Evolutionary conservation across 2,888 invertebrate species (phyloP), one percentile per base, ranked within the genome.

Genomic region (Tenthredo livida): DNA sequence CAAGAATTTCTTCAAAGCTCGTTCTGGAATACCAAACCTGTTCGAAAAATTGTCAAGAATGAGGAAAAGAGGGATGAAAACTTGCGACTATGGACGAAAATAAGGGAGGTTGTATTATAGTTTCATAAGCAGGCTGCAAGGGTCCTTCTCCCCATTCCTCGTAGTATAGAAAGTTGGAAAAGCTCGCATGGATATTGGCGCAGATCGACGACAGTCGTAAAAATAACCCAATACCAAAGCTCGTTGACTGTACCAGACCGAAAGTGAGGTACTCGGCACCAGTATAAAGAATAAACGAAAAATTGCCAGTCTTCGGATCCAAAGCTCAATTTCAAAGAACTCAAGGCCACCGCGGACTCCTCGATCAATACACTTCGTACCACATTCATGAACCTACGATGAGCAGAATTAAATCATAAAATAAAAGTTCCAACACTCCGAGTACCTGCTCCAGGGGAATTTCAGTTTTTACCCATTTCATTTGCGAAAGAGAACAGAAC

Each of bases 211-310:
- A 70, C 29, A 70, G 70, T 75, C 75, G 47, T 75, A 75, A 75
- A 75, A 75, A 75, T 75, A 75, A 47, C 21, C 75, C 75, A 47
- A 75, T 75, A 75, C 75, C 75, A 43, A 47, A 47, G 3, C 75
- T 75, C 75, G 47, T 75, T 75, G 15, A 4, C 25, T 75, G 12
- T 15, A 75, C 40, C 75, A 47, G 47, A 73, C 33, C 70, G 70
- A 70, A 70, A 70, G n/a, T 70, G 70, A n/a, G 37, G 70, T 37
- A 70, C 70, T 70, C 37, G 37, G 33, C 25, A 12, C 17, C 75
- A 10, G n/a, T n/a, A 73, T 43, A 43, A 40, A 73, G 47, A 47
- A 47, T n/a, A 75, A 47, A 47, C 29, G 37, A 47, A 75, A 75
- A 25, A 70, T 33, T 61, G 25, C 61, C 25, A 25, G 61, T 37